A percentile compares a stretch with the other conserved stretches of the same genome.
Evolutionary conservation across 2,113 vertebrate genomes (phyloP).

Genomic region (Dendropsophus ebraccatus): DNA sequence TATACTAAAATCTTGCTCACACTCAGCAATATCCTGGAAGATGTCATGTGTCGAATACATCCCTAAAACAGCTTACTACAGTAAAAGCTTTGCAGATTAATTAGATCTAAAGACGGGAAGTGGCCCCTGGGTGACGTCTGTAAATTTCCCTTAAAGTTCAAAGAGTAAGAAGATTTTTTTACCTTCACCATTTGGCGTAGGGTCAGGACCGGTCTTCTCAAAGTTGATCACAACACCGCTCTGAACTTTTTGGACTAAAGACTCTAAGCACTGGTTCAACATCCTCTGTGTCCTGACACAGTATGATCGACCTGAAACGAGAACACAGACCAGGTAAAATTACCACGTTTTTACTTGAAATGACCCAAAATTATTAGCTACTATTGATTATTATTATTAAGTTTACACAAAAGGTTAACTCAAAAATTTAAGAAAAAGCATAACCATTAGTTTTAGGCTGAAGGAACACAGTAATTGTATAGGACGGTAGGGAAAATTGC

Average conservation of each 20-base stretch:
- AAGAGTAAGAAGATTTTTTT: no score
- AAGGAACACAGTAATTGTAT: no score
- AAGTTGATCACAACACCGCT: constrained; percentile 85
- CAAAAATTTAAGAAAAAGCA: no score
- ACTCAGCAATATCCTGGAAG: neutral
- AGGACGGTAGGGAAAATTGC: no score
- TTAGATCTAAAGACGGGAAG: neutral
- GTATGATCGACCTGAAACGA: constrained; percentile 77
- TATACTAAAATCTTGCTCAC: neutral
- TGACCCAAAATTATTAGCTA: no score
- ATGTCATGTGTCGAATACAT: no score
- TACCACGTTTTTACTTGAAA: no score
- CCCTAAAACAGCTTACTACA: neutral
- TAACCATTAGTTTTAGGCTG: no score
- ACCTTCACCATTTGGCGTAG: constrained; percentile 78
- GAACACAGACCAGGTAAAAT: neutral
- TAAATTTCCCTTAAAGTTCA: neutral
- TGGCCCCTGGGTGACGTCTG: neutral
- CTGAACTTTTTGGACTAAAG: constrained; percentile 83
- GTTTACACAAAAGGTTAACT: no score
- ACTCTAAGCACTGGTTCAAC: constrained; percentile 84
- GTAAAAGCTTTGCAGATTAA: neutral
- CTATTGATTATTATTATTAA: no score
- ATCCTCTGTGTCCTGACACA: constrained; percentile 83
- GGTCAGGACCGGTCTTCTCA: constrained; percentile 82